A percentile compares a stretch with the other conserved stretches of the same genome.
These are phyloP conservation scores for Paratilapia polleni DNA, from an alignment of 2,113 vertebrate genomes.

Conservation along the genomic window DNA sequence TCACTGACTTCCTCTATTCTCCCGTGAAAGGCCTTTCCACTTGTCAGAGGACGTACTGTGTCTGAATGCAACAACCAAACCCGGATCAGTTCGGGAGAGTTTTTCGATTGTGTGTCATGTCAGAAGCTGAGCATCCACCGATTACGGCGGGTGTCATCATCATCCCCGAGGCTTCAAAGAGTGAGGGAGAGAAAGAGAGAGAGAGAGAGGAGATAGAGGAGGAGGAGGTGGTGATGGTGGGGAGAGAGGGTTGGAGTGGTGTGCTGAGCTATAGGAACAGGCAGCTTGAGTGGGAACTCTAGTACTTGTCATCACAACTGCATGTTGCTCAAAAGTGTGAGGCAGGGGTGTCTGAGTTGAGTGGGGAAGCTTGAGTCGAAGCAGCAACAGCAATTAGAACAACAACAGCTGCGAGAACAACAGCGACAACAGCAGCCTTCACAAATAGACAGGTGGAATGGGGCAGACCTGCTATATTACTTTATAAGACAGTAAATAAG, in stretches of 20 bases:
- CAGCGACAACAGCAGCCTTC: constrained; percentile 31
- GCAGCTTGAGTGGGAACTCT: constrained; percentile 65
- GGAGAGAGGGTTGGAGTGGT: not conserved
- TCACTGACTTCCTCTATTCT: constrained; percentile 56
- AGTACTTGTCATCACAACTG: constrained; percentile 66
- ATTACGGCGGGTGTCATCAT: constrained; percentile 79
- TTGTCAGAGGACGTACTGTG: constrained; percentile 44
- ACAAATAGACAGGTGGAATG: constrained; percentile 20
- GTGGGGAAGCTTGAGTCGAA: constrained; percentile 48
- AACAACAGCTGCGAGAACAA: constrained; percentile 37
- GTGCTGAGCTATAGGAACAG: constrained; percentile 43
- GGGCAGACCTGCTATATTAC: constrained; percentile 22
- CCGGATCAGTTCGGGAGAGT: constrained; percentile 46
- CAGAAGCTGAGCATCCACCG: constrained; percentile 64
- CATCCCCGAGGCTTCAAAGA: constrained; percentile 70
- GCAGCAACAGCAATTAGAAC: constrained; percentile 61
- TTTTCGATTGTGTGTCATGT: constrained; percentile 66
- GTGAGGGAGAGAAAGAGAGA: not conserved
- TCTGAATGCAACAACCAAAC: constrained; percentile 56
- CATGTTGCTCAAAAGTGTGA: constrained; percentile 61
- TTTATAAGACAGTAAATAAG: constrained; percentile 35
- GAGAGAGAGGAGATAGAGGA: not conserved
- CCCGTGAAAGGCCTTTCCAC: constrained; percentile 48
- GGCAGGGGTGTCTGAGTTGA: constrained; percentile 51
- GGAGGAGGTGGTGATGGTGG: not conserved